Base-by-base conservation (phyloP, 2,888 invertebrate species). In the Embidobia sp. region DNA sequence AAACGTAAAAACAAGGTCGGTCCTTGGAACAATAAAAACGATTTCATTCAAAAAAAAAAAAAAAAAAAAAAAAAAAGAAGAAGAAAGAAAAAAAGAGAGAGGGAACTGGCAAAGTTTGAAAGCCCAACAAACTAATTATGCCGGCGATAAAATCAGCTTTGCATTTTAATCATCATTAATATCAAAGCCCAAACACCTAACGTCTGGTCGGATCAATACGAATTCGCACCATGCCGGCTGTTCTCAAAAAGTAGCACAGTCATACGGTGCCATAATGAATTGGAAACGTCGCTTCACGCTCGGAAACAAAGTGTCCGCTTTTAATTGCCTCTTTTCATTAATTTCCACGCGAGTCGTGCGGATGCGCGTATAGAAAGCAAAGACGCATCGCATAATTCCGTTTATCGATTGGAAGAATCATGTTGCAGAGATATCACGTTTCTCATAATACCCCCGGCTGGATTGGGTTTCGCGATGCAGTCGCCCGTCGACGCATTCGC, bases 361-460 rank as follows among this genome's bases (percentile, higher is more conserved):
- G n/a, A n/a, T n/a, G n/a, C 11, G 11, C 1, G 6, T 2, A 13
- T 11, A 11, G 16, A 35, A 40, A 55, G 19, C 22, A 44, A 46
- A 40, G 48, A 40, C 27, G 40, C 49, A 11, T 63, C 40, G 37
- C n/a, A n/a, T 37, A 49, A 49, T 40, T 49, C 42, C 26, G 22
- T 18, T 57, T 69, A 69, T 69, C 40, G 69, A 69, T 69, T 33
- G 33, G 11, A n/a, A 19, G 57, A 35, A 51, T 53, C 61, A 51
- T 61, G 27, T 61, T 59, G 44, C 70, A 33, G 51, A 26, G 22
- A 59, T 49, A 69, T 59, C 10, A 16, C 51, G 18, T 49, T n/a
- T 18, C 66, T 22, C 26, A 51, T 66, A 66, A 53, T 37, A 51
- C n/a, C n/a, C 22, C 49, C 6, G 15, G 8, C 19, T 19, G 26